Evolutionary conservation across 2,797 vertebrate genomes (phyloP), one percentile per base, ranked within the genome.

Genomic region (Coilia nasus): DNA sequence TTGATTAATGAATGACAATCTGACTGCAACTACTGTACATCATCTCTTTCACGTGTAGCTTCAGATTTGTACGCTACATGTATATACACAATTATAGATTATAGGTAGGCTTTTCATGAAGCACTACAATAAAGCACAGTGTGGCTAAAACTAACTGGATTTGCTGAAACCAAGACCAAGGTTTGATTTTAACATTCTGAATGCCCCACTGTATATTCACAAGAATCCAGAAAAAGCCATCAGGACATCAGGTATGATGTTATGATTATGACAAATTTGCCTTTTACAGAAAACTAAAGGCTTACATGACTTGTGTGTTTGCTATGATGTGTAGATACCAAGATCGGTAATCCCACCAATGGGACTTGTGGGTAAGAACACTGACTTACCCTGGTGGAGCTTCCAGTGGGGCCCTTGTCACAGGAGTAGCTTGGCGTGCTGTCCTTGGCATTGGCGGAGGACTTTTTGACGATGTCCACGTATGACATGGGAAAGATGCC

Each of bases 401-500:
- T 90, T 89, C 94, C 90, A n/a, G 93, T 93, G 89, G 95, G 94
- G 87, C 95, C 93, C 90, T 94, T 94, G 81, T 97, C 96, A 81
- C 93, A 95, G 83, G 95, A 94, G 88, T 93, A 95, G 91, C 93
- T 96, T 87, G 95, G 95, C 0, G 94, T 93, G 87, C 93, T 78
- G 71, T 78, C 71, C 71, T 78, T 78, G 35, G 71, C 17, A 9
- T 44, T 78, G 35, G 31, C 17, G 5, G 92, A 62, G 23, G 93
- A 93, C 92, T 95, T 97, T 92, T 95, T 97, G 84, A 95, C 50
- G 59, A 97, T 92, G 88, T 97, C 96, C 86, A 97, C 96, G 10
- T 97, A 97, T 87, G 96, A 96, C 86, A 97, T 94, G 4, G 97
- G 97, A 92, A 97, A 97, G 92, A 97, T 97, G 90, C 97, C 97